Conservation (phyloP, 2,113 vertebrate genomes). For the Atlantisia rogersi region DNA sequence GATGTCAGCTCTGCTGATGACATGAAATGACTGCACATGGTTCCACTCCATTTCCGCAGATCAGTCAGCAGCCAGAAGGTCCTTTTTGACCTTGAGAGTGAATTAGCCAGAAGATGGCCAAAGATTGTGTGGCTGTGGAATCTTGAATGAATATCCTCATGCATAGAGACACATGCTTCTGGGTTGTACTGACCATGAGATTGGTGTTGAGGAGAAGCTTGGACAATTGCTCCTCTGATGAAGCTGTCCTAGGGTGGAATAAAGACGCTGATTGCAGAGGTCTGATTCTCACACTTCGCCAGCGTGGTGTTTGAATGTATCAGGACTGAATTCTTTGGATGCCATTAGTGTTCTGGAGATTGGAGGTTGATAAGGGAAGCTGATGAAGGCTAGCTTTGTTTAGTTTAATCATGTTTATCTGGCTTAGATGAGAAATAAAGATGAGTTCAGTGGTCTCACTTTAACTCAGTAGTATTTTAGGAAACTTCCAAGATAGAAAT, state of each 20-base stretch:
- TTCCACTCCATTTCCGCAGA: neutral
- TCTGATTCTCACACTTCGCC: neutral
- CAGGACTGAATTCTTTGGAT: neutral
- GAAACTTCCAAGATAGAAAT: constrained; percentile 16
- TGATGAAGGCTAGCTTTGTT: neutral
- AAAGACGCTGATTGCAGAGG: neutral
- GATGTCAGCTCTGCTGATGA: neutral
- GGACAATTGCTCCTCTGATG: neutral
- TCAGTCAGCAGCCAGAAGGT: neutral
- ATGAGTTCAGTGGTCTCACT: neutral
- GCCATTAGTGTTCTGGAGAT: neutral
- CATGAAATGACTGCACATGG: neutral
- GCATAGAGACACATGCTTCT: neutral
- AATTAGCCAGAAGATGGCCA: neutral
- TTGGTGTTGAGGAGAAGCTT: neutral
- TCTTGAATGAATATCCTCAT: neutral
- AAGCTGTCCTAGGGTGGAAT: neutral
- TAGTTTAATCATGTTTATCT: neutral
- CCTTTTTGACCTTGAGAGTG: neutral
- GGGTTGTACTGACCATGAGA: neutral
- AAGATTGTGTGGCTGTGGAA: neutral
- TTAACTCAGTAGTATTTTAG: neutral
- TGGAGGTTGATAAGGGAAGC: neutral
- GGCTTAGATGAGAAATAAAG: neutral
- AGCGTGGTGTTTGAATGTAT: neutral